Evolutionary conservation across 2,113 vertebrate species (phyloP).

Genomic region (Mobula hypostoma): DNA sequence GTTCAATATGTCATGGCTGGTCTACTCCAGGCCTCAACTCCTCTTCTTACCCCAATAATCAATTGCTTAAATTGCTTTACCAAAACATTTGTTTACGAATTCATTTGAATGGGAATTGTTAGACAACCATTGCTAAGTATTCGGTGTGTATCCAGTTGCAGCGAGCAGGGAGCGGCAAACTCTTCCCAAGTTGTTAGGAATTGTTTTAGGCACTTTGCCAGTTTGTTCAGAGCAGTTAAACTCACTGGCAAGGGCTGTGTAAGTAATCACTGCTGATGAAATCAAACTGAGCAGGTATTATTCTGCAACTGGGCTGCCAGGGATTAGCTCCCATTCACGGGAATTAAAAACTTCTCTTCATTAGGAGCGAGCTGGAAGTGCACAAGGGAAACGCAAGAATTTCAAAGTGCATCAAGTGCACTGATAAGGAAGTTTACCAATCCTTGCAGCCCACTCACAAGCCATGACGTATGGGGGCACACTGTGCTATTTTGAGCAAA

Average conservation of each 20-base stretch:
- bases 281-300: not conserved
- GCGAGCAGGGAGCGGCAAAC: not conserved
- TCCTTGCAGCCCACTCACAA: not conserved
- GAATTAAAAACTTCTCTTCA: not conserved
- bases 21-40: too few species aligned
- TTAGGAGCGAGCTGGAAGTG: not conserved
- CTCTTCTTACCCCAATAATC: too few species aligned
- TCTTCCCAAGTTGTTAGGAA: not conserved
- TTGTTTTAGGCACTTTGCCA: constrained; percentile 10
- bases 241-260: not conserved
- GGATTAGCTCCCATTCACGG: not conserved
- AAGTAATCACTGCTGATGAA: not conserved
- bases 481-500: not conserved
- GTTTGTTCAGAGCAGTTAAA: not conserved
- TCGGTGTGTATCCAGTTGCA: not conserved
- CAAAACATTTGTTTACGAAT: not conserved
- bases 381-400: not conserved
- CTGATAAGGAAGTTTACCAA: not conserved
- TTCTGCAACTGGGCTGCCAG: not conserved
- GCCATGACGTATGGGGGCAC: too few species aligned
- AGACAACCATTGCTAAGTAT: not conserved
- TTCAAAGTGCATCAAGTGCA: not conserved
- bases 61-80: too few species aligned
- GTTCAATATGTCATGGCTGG: too few species aligned
- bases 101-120: not conserved